These are phyloP conservation scores for Eulacestoma nigropectus DNA, from an alignment of 2,113 vertebrate genomes.

Conservation along the genomic window DNA sequence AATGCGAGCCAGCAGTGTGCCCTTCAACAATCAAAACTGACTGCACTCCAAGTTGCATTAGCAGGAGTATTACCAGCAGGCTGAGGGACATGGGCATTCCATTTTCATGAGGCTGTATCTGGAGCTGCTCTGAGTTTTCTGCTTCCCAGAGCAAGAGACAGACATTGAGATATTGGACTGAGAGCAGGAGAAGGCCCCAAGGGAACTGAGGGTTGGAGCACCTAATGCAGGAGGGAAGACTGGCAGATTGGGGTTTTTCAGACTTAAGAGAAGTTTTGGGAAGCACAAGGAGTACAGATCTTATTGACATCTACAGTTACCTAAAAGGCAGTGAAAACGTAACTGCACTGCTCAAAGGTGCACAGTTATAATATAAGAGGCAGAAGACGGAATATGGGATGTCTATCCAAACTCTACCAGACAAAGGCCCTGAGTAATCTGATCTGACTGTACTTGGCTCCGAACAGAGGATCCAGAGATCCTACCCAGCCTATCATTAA, in stretches of 20 bases:
- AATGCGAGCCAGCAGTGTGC: neutral
- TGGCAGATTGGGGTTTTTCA: neutral
- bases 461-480: neutral
- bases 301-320: neutral
- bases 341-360: neutral
- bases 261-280: neutral
- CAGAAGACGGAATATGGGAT: neutral
- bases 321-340: neutral
- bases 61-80: neutral
- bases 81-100: neutral
- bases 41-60: neutral
- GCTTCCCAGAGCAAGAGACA: neutral
- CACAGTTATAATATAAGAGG: neutral
- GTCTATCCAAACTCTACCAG: neutral
- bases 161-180: neutral
- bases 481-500: neutral
- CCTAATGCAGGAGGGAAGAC: neutral
- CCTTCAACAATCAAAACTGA: neutral
- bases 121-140: neutral
- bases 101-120: neutral
- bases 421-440: rapidly evolving
- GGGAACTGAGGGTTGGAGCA: neutral
- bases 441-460: neutral
- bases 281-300: neutral
- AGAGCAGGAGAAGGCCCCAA: neutral